phyloP scores from a whole-genome alignment of 1,140 invertebrate species.

The Antheraea mylitta region DNA sequence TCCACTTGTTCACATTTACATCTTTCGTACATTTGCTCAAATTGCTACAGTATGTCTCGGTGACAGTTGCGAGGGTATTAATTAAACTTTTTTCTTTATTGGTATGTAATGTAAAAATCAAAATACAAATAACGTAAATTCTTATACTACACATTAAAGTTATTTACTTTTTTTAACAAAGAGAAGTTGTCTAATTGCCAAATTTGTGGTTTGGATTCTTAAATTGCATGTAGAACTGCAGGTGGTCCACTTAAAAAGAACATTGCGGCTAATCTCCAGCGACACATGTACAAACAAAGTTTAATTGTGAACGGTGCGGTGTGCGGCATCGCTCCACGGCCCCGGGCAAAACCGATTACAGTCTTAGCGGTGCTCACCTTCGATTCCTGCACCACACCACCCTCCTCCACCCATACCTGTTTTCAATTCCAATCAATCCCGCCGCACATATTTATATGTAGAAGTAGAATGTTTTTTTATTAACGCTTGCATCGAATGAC shows the following conservation, averaged over 20 bases:
- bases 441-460: conserved; percentile 75
- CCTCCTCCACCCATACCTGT: conserved; percentile 60
- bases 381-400: conserved; percentile 53
- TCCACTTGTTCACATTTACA: conserved; percentile 46
- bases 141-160: not conserved
- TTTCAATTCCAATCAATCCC: conserved; percentile 77
- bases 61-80: conserved; percentile 27
- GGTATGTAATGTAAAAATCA: no score
- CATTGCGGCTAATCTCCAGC: conserved; percentile 74
- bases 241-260: conserved; percentile 74
- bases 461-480: conserved; percentile 71
- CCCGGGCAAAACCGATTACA: conserved; percentile 76
- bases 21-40: conserved; percentile 56
- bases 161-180: not conserved
- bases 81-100: conserved; percentile 20
- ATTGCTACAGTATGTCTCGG: conserved; percentile 42
- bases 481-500: conserved; percentile 73
- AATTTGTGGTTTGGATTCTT: conserved; percentile 65
- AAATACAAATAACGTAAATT: no score
- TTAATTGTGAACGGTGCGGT: conserved; percentile 73
- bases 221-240: conserved; percentile 65
- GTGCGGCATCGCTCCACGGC: conserved; percentile 37
- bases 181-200: conserved; percentile 33
- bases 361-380: conserved; percentile 75
- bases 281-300: conserved; percentile 78